Evolutionary conservation across 2,797 vertebrate species (phyloP).

Genomic region (Tadarida brasiliensis): DNA sequence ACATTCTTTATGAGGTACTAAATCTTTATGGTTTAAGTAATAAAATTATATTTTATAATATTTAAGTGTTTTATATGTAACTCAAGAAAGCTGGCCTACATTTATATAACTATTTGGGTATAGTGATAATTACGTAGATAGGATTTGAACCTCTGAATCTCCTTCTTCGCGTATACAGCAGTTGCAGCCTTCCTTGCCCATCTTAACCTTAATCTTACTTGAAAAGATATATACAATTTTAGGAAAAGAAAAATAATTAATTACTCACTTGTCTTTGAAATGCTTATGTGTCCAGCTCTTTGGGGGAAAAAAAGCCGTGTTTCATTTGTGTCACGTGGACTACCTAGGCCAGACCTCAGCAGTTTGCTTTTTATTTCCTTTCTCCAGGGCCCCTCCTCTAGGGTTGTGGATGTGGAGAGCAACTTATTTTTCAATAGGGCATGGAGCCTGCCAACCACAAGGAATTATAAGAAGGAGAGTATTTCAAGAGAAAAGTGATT

Average conservation of each 20-base stretch:
- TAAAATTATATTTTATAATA: conserved; percentile 37
- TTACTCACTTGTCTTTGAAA: not conserved
- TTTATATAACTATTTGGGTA: not conserved
- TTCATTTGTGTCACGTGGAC: not conserved
- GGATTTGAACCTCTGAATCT: not conserved
- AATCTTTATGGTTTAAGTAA: conserved; percentile 18
- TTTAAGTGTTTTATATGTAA: conserved; percentile 7
- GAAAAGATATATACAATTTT: not conserved
- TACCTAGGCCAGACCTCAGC: not conserved
- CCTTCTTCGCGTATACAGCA: not conserved
- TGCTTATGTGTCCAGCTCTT: not conserved
- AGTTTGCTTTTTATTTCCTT: not conserved
- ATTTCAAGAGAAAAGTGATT: conserved; percentile 30
- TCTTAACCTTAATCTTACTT: not conserved
- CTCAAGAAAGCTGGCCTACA: not conserved
- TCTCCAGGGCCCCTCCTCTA: not conserved
- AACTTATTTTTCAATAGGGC: not conserved
- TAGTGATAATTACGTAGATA: not conserved
- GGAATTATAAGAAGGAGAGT: not conserved
- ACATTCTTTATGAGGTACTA: not conserved
- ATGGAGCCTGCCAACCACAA: not conserved
- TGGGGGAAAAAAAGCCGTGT: not conserved
- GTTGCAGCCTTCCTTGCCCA: not conserved
- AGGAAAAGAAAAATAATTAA: not conserved
- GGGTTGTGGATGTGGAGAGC: not conserved